Percentiles rank a stretch among this genome's conserved stretches.
phyloP scores from a whole-genome alignment of 2,888 invertebrate genomes.

The Heliconius aoede region DNA sequence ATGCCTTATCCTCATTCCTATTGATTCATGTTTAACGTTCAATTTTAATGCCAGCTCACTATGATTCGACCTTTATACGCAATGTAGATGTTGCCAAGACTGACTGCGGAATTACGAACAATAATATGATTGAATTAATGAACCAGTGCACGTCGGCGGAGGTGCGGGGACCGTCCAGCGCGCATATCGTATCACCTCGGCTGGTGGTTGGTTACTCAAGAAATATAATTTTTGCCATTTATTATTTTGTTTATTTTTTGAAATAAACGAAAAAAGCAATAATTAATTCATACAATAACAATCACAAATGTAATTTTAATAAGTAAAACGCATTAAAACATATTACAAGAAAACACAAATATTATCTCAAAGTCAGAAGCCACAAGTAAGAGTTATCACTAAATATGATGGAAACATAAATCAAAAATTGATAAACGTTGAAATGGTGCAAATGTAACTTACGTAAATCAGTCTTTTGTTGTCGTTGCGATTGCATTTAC shows the following conservation, averaged over 20 bases:
- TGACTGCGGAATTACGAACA: constrained; percentile 48
- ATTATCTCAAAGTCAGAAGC: constrained; percentile 3
- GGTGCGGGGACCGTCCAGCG: constrained; percentile 49
- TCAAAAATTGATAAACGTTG: constrained; percentile 72
- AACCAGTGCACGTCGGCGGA: constrained; percentile 53
- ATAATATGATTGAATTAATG: constrained; percentile 52
- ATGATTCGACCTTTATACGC: constrained; percentile 39
- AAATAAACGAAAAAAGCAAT: too few relatives aligned
- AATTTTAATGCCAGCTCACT: constrained; percentile 24
- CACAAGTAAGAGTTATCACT: constrained; percentile 48
- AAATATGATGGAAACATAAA: constrained; percentile 72
- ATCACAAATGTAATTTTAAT: not conserved
- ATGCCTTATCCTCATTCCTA: constrained; percentile 43
- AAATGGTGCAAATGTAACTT: constrained; percentile 66
- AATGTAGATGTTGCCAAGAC: constrained; percentile 43
- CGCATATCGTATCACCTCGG: constrained; percentile 44
- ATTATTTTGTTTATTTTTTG: not conserved
- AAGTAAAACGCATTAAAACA: not conserved
- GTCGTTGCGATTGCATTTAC: constrained; percentile 46
- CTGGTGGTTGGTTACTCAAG: not conserved
- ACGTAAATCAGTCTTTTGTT: constrained; percentile 68
- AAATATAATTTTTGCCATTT: not conserved
- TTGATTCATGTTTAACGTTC: constrained; percentile 43
- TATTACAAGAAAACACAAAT: not conserved
- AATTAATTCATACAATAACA: not conserved